Evolutionary conservation across 2,888 invertebrate genomes (phyloP).

Genomic region (Folsomia manolachei): DNA sequence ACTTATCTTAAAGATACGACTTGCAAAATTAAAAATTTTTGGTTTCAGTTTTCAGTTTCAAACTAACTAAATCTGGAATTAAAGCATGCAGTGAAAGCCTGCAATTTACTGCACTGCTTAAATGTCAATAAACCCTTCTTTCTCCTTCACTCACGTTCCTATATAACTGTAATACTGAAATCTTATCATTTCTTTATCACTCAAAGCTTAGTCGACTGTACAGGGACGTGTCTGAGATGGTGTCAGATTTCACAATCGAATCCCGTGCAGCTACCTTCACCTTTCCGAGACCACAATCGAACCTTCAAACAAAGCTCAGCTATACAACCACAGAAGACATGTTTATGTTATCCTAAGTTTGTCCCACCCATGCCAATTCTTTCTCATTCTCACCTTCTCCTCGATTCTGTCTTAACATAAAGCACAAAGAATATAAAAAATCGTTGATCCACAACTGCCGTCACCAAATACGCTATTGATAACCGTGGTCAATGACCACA

Average conservation of each 20-base stretch:
- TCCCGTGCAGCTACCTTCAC: background rate
- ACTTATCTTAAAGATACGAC: too few relatives aligned
- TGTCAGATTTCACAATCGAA: conserved; percentile 2
- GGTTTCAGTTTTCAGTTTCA: too few relatives aligned
- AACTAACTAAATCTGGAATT: too few relatives aligned
- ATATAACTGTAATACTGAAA: background rate
- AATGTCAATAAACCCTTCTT: background rate
- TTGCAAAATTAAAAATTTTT: too few relatives aligned
- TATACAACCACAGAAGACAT: background rate
- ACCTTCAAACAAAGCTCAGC: background rate
- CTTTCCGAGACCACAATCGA: background rate
- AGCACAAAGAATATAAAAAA: background rate
- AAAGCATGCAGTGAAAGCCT: too few relatives aligned
- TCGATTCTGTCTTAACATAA: background rate
- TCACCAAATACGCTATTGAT: too few relatives aligned
- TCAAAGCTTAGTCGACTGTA: background rate
- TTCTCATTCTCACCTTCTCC: too few relatives aligned
- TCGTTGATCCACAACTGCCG: background rate
- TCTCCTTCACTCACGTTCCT: background rate
- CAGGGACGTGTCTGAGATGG: background rate
- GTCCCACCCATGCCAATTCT: background rate
- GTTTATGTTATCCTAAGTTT: background rate
- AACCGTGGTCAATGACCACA: background rate
- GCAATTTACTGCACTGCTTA: too few relatives aligned
- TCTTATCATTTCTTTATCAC: conserved; percentile 4